Base-by-base conservation (phyloP, 2,797 vertebrate species). In the Poecilia wingei region DNA sequence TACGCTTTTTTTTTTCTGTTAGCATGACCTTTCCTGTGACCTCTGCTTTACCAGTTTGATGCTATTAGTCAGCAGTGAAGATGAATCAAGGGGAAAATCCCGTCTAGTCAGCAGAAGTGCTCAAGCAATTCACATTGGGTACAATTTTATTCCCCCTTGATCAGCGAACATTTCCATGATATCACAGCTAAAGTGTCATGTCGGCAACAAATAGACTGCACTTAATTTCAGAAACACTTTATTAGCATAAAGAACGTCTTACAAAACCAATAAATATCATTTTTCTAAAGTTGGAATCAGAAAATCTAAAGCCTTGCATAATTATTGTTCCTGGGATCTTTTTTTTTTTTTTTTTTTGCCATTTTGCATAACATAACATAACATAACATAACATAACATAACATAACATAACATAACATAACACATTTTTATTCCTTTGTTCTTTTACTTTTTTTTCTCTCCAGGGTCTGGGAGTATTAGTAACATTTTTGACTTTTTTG, bases 11-110 rank as follows among this genome's bases (percentile, higher is more conserved):
- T 70, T 18, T 13, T 43, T 16, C 3, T 51, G 1, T 31, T 41
- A 51, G 16, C 45, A 59, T 57, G 7, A 78, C 41, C 41, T 47
- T 71, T 16, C 22, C 73, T 77, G 13, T 57, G 12, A 81, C 33
- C 16, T 69, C 25, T 81, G 49, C 9, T 14, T 9, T 74, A 74
- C n/a, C 45, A 25, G 68, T 81, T 79, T 74, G 59, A 79, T 75
- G 66, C 71, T 49, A 61, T 72, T 31, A 71, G n/a, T 51, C 1
- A 79, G 72, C 76, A 22, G 45, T 61, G 33, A 53, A 72, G 53
- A 41, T 47, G 28, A 81, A 71, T 72, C 69, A 61, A 20, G 16
- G 76, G 79, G 78, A 57, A 86, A 81, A 14, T 79, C 76, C 78
- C 79, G 4, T 68, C 6, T 57, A 76, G 49, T 45, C 77, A 69